Evolutionary conservation across 2,797 vertebrate species (phyloP), one percentile per base, ranked within the genome.

Genomic region (Bucorvus abyssinicus): DNA sequence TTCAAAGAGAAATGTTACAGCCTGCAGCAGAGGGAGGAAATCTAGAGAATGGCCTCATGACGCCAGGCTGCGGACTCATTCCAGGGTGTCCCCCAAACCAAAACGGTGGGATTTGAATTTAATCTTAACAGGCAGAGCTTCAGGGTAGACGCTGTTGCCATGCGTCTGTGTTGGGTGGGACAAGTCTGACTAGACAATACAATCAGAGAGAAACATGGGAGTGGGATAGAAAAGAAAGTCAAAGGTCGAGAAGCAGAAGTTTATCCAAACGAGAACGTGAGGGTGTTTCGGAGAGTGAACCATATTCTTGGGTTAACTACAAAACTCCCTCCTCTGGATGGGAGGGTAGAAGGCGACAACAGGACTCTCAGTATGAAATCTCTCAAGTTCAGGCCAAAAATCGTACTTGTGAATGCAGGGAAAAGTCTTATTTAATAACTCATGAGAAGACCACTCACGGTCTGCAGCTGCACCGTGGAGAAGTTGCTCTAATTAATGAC

Each of bases 401-500:
- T 34, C 1, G 0, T 67, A 40, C 27, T 67, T 86, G 61, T 68
- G 70, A 87, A 50, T 34, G 36, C 73, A 68, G 52, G 36, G 50
- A 81, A 70, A 88, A 89, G 30, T 68, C 40, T 52, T 85, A 69
- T 45, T 45, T 47, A 84, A n/a, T 36, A 89, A 36, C 34, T 87
- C 81, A 59, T 91, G 55, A 76, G 40, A 42, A 84, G 71, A 65
- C 56, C 75, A 91, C 78, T 83, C 82, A 44, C 53, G 78, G 57
- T 23, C 57, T 95, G 84, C 45, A 96, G 73, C 61, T 68, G 32
- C 32, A 75, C 82, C 60, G 44, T 36, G 32, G 34, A 92, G 86
- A 96, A 95, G 38, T 59, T 65, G 70, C 57, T 94, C 56, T 83
- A 96, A 89, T 76, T 93, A 95, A 90, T 89, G 65, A 90, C 86